Percentiles rank a stretch among this genome's conserved stretches.
phyloP scores from a whole-genome alignment of 2,797 vertebrate genomes.

The Bovichtus variegatus region DNA sequence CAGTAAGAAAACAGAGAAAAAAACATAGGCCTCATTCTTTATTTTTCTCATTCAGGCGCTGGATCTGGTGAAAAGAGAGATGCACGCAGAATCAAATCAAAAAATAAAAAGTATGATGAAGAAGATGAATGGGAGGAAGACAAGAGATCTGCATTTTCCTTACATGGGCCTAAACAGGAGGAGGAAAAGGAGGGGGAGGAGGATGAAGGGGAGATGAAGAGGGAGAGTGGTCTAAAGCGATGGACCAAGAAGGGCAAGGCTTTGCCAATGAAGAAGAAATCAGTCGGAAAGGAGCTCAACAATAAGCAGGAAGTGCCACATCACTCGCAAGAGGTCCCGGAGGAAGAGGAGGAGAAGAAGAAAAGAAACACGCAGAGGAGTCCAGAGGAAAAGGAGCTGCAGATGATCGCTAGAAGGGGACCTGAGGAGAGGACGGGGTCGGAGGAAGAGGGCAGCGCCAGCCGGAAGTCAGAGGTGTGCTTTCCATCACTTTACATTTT shows the following conservation, averaged over 20 bases:
- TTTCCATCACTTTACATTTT: neutral
- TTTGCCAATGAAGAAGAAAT: slow-evolving; percentile 60
- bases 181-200: slow-evolving; percentile 68
- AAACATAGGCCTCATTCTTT: neutral
- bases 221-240: slow-evolving; percentile 76
- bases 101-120: slow-evolving; percentile 59
- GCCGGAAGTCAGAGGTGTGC: slow-evolving; percentile 91
- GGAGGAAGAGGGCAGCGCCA: slow-evolving; percentile 94
- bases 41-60: slow-evolving; percentile 53
- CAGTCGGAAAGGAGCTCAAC: slow-evolving; percentile 59
- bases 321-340: slow-evolving; percentile 85
- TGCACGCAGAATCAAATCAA: slow-evolving; percentile 67
- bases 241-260: slow-evolving; percentile 88
- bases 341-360: slow-evolving; percentile 42
- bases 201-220: slow-evolving; percentile 74
- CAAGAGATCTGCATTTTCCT: slow-evolving; percentile 39
- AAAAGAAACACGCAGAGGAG: slow-evolving; percentile 66
- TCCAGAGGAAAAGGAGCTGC: slow-evolving; percentile 85
- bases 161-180: slow-evolving; percentile 28
- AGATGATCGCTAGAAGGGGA: slow-evolving; percentile 80
- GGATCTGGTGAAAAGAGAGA: slow-evolving; percentile 51
- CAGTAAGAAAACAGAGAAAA: neutral
- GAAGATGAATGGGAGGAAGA: slow-evolving; percentile 61
- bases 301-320: slow-evolving; percentile 72
- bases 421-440: slow-evolving; percentile 85